Base-by-base conservation (phyloP, 92 coral and sea anemone species). In the Galaxea fascicularis region DNA sequence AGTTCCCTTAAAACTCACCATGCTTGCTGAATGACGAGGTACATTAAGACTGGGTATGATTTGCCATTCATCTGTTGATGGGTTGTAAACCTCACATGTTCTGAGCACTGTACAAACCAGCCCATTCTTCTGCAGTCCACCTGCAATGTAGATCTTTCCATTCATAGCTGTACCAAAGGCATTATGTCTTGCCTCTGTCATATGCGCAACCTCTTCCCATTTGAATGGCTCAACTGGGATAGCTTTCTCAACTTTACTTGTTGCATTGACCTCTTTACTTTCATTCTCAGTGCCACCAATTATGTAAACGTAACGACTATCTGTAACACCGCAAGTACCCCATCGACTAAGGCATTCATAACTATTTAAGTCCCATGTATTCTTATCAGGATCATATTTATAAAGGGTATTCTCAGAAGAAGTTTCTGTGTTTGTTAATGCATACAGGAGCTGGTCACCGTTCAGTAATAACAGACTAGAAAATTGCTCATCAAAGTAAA, bases 131-230 rank as follows among this genome's bases (percentile, higher is more conserved):
- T 56, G 53, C 0, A 11, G 1, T 31, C 68, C 80, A 21, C 68
- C 80, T n/a, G 80, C 80, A 0, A 76, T 49, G 12, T 76, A 76
- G 51, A 76, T 62, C 80, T 76, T 76, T 51, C 68, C 80, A 58
- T 76, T 58, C 80, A 76, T 76, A 5, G 30, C n/a, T n/a, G n/a
- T n/a, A n/a, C n/a, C n/a, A n/a, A n/a, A n/a, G n/a, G n/a, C n/a
- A n/a, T n/a, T n/a, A 27, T 8, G 49, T 35, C 80, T 76, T 39
- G 20, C 53, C 9, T 57, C 12, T 4, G 20, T 76, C 53, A 76
- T 29, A 56, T 52, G 11, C 4, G 80, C 68, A 57, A 76, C 35
- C 68, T 76, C 30, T 57, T 76, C 80, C 31, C 12, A 10, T 1
- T 7, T 20, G 18, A 31, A n/a, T n/a, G n/a, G 10, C 18, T 29